Percentiles rank a stretch among this genome's conserved stretches.
These are phyloP conservation scores for Tubulanus polymorphus DNA, from an alignment of 2,888 invertebrate genomes.

Conservation along the genomic window DNA sequence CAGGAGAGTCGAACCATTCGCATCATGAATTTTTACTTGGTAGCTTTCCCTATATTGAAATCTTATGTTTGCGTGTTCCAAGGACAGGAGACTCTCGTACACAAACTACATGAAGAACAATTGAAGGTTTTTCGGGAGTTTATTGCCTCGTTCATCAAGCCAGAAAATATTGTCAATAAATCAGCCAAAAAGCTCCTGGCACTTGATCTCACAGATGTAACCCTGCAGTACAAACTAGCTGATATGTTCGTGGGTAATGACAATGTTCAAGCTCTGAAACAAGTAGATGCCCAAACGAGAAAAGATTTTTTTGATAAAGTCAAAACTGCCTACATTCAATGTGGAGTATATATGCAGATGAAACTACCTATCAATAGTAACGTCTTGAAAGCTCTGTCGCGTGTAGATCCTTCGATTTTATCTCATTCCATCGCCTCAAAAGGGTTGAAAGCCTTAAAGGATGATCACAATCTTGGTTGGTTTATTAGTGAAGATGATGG, in stretches of 20 bases:
- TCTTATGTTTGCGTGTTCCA: background rate
- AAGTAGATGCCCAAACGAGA: no score
- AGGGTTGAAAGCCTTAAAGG: no score
- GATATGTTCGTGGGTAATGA: background rate
- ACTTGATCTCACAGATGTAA: background rate
- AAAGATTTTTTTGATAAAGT: constrained; percentile 6
- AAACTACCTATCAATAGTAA: constrained; percentile 21
- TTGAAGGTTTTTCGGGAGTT: background rate
- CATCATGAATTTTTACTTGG: background rate
- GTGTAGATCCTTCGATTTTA: constrained; percentile 18
- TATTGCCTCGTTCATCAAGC: background rate
- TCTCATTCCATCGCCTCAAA: constrained; percentile 16
- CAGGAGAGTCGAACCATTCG: background rate
- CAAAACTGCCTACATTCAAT: constrained; percentile 9
- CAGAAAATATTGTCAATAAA: background rate
- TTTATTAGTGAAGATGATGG: constrained; percentile 12
- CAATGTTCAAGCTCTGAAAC: no score
- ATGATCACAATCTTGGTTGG: no score
- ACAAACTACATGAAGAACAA: background rate
- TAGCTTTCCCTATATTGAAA: background rate
- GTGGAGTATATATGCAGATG: constrained; percentile 15
- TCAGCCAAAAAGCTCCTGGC: background rate
- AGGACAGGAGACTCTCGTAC: background rate
- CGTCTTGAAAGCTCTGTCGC: constrained; percentile 14
- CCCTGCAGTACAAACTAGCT: background rate